Conservation (phyloP, 2,888 invertebrate species). For the Galerucella calmariensis region DNA sequence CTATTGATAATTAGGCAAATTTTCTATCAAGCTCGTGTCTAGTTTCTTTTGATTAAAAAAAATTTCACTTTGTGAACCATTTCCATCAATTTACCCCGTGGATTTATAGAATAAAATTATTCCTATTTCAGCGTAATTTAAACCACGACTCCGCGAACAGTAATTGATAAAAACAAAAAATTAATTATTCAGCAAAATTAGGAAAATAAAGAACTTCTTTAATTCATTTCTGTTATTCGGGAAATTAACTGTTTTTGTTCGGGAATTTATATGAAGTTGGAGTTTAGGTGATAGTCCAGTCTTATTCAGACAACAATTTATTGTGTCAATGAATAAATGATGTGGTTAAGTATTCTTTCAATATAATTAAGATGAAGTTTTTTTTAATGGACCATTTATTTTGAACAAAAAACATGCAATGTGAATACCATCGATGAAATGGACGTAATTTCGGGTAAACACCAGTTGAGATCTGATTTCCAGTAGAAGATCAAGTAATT, state of each 20-base stretch:
- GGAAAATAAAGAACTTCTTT: slow-evolving; percentile 28
- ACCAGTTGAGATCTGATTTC: no score
- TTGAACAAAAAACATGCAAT: no score
- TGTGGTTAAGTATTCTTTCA: no score
- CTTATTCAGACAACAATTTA: not conserved
- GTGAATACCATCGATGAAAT: no score
- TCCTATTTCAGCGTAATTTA: not conserved
- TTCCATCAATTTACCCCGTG: not conserved
- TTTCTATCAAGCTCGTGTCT: no score
- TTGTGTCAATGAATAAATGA: not conserved
- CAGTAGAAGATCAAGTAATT: no score
- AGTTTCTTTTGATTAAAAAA: no score
- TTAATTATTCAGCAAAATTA: slow-evolving; percentile 28
- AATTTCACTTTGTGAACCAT: not conserved
- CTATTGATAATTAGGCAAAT: no score
- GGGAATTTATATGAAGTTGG: slow-evolving; percentile 19
- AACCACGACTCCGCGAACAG: slow-evolving; percentile 9
- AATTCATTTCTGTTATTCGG: slow-evolving; percentile 29
- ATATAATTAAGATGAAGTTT: no score
- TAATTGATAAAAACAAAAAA: slow-evolving; percentile 35
- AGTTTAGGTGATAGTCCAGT: not conserved
- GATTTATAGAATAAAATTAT: not conserved
- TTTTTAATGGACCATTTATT: no score
- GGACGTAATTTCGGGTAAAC: no score
- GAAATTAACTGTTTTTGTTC: slow-evolving; percentile 26